Evolutionary conservation across 2,113 vertebrate genomes (phyloP).

Genomic region (Lota lota): DNA sequence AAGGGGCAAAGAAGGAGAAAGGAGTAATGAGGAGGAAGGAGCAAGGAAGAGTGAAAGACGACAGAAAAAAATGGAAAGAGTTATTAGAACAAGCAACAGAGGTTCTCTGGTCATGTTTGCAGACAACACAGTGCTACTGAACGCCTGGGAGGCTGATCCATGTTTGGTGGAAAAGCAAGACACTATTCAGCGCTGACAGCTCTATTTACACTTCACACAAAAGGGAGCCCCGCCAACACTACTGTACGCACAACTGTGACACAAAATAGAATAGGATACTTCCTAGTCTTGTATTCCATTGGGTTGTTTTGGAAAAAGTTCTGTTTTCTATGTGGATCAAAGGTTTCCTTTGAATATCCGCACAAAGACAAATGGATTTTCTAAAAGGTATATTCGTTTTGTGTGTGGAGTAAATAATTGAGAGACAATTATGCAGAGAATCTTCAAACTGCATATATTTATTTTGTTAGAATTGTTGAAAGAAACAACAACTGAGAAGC

Average conservation of each 20-base stretch:
- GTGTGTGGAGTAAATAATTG: no score
- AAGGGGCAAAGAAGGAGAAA: not conserved
- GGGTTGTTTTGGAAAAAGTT: constrained; percentile 37
- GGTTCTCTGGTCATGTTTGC: not conserved
- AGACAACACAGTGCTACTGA: no score
- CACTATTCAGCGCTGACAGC: no score
- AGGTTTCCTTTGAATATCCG: constrained; percentile 38
- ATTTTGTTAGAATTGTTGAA: no score
- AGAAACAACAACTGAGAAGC: no score
- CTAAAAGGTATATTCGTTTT: constrained; percentile 11
- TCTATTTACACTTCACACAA: constrained; percentile 48
- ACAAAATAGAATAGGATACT: constrained; percentile 34
- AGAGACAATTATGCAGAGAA: no score
- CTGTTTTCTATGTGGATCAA: constrained; percentile 41
- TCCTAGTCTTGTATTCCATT: constrained; percentile 17
- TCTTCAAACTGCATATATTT: no score
- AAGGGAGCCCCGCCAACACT: constrained; percentile 10
- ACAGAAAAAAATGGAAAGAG: not conserved
- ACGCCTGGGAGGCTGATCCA: no score
- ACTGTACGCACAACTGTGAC: constrained; percentile 28
- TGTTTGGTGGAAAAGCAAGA: constrained; percentile 3
- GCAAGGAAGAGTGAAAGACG: not conserved
- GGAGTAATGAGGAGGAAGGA: not conserved
- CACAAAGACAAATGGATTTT: constrained; percentile 28
- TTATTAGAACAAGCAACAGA: not conserved